Evolutionary conservation across 2,113 vertebrate species (phyloP).

Genomic region (Anser cygnoides): DNA sequence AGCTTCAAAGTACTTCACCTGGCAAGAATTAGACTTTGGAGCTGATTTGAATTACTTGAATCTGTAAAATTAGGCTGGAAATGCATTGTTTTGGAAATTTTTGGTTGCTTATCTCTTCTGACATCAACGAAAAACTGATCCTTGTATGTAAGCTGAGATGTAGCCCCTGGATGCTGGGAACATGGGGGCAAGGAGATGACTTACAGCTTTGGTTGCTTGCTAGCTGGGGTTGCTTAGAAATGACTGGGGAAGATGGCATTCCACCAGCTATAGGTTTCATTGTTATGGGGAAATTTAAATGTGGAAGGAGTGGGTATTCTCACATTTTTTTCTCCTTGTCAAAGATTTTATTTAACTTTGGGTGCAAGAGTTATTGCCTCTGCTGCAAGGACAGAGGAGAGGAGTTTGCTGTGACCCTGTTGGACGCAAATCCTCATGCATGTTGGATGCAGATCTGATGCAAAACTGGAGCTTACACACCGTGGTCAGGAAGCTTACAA

Average conservation of each 20-base stretch:
- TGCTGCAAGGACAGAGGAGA: not conserved
- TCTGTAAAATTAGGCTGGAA: not conserved
- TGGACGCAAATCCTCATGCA: not conserved
- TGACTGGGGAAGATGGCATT: not conserved
- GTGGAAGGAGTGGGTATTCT: not conserved
- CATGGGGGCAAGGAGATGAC: not conserved
- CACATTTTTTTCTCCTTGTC: not conserved
- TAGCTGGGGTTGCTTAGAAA: not conserved
- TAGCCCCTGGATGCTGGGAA: not conserved
- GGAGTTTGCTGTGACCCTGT: not conserved
- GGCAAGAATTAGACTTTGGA: not conserved
- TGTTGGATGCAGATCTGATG: not conserved
- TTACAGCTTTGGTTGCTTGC: not conserved
- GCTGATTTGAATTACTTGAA: not conserved
- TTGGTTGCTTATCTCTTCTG: not conserved
- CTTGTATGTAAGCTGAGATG: rapidly evolving
- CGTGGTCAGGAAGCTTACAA: not conserved
- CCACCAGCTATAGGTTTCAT: not conserved
- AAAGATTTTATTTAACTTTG: not conserved
- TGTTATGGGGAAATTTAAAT: not conserved
- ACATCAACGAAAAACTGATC: not conserved
- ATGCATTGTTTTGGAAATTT: rapidly evolving
- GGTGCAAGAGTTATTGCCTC: not conserved
- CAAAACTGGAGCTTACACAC: rapidly evolving
- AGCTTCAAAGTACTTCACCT: not conserved